Conservation (phyloP, 2,888 invertebrate genomes). For the Troides helena region DNA sequence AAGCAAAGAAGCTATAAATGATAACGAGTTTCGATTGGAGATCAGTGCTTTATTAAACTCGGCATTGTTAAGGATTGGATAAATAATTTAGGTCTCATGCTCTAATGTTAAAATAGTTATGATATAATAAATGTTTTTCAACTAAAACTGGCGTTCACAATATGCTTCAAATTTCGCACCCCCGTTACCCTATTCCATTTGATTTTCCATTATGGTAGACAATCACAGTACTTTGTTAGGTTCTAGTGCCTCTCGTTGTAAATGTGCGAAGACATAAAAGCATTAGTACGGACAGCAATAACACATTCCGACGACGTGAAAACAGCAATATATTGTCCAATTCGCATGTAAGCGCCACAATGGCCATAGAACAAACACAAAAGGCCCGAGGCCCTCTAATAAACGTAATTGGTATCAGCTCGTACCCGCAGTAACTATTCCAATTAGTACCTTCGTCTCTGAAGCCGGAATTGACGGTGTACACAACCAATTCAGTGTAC, state of each 20-base stretch:
- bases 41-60: too few species aligned
- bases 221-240: too few species aligned
- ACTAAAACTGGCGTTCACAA: too few species aligned
- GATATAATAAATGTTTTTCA: too few species aligned
- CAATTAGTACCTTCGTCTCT: constrained; percentile 53
- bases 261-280: constrained; percentile 12
- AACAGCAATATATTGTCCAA: constrained; percentile 30
- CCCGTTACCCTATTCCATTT: too few species aligned
- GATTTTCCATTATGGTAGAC: too few species aligned
- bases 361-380: constrained; percentile 34
- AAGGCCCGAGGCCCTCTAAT: constrained; percentile 57
- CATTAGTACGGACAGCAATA: constrained; percentile 5
- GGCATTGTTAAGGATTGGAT: too few species aligned
- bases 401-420: constrained; percentile 60
- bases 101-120: too few species aligned
- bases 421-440: constrained; percentile 49
- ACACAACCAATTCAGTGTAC: constrained; percentile 39
- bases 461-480: constrained; percentile 41
- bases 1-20: too few species aligned
- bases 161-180: too few species aligned
- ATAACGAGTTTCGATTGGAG: too few species aligned
- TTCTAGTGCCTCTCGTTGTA: background rate
- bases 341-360: constrained; percentile 29
- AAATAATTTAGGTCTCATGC: too few species aligned
- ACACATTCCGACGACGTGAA: constrained; percentile 19